These are phyloP conservation scores for Forficula auricularia DNA, from an alignment of 1,140 invertebrate genomes.

Conservation along the genomic window DNA sequence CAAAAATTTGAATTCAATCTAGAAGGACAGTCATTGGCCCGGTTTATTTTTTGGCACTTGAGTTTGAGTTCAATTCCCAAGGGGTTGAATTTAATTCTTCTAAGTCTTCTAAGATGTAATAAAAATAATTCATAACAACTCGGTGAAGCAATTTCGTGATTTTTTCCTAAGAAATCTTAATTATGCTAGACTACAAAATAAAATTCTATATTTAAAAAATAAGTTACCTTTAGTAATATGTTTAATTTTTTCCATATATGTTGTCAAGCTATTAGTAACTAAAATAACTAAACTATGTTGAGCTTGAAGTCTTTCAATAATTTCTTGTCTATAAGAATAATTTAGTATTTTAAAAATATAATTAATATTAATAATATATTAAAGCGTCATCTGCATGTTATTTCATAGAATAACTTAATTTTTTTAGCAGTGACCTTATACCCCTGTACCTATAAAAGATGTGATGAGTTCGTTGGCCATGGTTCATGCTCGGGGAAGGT, in stretches of 20 bases:
- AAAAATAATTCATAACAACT: too few relatives aligned
- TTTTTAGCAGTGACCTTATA: constrained; percentile 1
- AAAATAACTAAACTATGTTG: constrained; percentile 85
- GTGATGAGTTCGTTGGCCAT: constrained; percentile 41
- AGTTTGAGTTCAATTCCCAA: too few relatives aligned
- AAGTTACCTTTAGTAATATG: constrained; percentile 40
- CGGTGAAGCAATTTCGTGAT: too few relatives aligned
- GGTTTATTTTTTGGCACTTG: too few relatives aligned
- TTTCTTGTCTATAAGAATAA: constrained; percentile 41
- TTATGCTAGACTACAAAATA: background rate
- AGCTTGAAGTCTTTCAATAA: constrained; percentile 81
- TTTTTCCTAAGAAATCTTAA: background rate
- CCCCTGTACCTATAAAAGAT: constrained; percentile 41
- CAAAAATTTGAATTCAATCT: too few relatives aligned
- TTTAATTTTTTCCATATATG: constrained; percentile 78
- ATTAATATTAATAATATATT: constrained; percentile 4
- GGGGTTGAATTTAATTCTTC: too few relatives aligned
- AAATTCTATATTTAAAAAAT: background rate
- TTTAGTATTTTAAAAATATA: constrained; percentile 5
- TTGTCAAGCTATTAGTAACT: constrained; percentile 80
- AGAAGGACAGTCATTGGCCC: too few relatives aligned
- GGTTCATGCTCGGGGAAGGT: constrained; percentile 49
- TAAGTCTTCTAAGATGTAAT: too few relatives aligned
- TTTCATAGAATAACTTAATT: background rate
- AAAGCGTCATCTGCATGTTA: background rate